Conservation (phyloP, 1,140 invertebrate species). For the Trachymyrmex cornetzi region DNA sequence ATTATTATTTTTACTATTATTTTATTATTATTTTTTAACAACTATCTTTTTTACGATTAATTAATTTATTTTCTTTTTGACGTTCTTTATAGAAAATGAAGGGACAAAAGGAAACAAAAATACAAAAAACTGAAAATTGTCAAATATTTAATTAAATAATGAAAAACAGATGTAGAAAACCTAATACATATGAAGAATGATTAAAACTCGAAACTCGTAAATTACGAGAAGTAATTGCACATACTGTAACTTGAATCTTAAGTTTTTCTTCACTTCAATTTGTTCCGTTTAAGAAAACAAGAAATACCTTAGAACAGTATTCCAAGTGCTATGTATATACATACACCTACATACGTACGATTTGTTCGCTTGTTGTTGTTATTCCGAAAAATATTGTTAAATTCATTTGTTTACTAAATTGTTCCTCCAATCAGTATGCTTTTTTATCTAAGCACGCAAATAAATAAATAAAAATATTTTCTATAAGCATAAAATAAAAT, state of each 20-base stretch:
- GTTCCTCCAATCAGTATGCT: neutral
- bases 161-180: neutral
- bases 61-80: neutral
- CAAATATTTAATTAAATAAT: neutral
- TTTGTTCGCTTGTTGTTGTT: neutral
- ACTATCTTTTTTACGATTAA: neutral
- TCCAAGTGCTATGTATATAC: neutral
- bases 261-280: neutral
- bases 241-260: neutral
- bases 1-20: no score
- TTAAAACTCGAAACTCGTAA: neutral
- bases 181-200: neutral
- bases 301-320: neutral
- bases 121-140: neutral
- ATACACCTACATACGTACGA: neutral
- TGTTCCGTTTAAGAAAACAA: slow-evolving; percentile 3
- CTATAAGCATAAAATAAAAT: neutral
- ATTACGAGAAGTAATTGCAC: neutral
- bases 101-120: neutral
- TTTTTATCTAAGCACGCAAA: neutral
- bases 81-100: neutral
- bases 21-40: neutral
- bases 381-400: neutral
- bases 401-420: slow-evolving; percentile 1
- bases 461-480: slow-evolving; percentile 1